These are phyloP conservation scores for Zenarchopterus dispar DNA, from an alignment of 2,797 vertebrate species.

Conservation along the genomic window DNA sequence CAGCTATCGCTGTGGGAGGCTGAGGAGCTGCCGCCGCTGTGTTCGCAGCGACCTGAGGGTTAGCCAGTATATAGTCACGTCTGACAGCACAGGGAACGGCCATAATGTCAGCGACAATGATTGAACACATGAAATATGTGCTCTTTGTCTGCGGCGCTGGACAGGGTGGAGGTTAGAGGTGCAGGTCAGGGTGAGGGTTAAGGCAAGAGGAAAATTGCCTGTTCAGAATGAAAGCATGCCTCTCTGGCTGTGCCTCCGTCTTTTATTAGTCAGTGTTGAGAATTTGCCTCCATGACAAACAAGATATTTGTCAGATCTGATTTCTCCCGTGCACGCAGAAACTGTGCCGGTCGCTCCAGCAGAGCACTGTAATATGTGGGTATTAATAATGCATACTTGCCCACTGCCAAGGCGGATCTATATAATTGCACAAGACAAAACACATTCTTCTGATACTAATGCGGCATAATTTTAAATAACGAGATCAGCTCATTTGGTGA, in stretches of 20 bases:
- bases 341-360: slow-evolving; percentile 54
- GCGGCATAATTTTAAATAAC: slow-evolving; percentile 23
- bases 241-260: slow-evolving; percentile 35
- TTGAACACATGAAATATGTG: slow-evolving; percentile 81
- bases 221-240: slow-evolving; percentile 62
- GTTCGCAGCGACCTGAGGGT: slow-evolving; percentile 57
- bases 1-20: slow-evolving; percentile 62
- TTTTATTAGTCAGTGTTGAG: slow-evolving; percentile 62
- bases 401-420: slow-evolving; percentile 53
- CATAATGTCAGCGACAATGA: slow-evolving; percentile 75
- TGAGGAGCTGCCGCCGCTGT: slow-evolving; percentile 46
- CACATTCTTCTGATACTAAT: slow-evolving; percentile 57
- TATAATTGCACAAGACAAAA: slow-evolving; percentile 70
- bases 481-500: slow-evolving; percentile 32
- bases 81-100: slow-evolving; percentile 75
- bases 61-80: slow-evolving; percentile 66
- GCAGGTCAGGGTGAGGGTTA: slow-evolving; percentile 76
- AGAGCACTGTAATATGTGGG: slow-evolving; percentile 53
- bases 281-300: slow-evolving; percentile 62
- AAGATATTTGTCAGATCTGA: slow-evolving; percentile 71
- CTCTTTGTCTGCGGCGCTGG: slow-evolving; percentile 75
- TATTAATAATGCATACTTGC: slow-evolving; percentile 71
- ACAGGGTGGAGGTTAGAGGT: slow-evolving; percentile 72
- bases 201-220: slow-evolving; percentile 77
- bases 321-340: slow-evolving; percentile 56